Evolutionary conservation across 2,113 vertebrate genomes (phyloP).

Genomic region (Bubalus kerabau): DNA sequence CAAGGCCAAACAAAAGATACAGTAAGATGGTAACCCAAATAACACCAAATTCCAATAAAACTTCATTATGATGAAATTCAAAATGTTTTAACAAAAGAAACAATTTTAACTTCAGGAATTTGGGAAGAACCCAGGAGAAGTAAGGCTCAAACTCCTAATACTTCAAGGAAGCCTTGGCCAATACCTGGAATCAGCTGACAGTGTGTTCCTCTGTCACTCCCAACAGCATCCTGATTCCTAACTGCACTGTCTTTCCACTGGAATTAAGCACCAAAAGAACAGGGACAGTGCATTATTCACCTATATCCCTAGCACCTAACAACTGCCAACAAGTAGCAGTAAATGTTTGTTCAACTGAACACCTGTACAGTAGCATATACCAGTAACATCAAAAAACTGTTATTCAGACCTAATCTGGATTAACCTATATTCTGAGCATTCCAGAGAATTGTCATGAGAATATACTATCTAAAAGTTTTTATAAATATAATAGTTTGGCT

Average conservation of each 20-base stretch:
- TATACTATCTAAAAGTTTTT: not conserved
- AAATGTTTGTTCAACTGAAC: not conserved
- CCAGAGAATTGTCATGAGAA: not conserved
- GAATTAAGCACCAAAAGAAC: not conserved
- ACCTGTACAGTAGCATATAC: not conserved
- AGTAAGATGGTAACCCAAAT: not conserved
- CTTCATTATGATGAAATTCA: not conserved
- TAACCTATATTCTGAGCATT: not conserved
- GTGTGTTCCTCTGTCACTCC: not conserved
- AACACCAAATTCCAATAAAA: slow-evolving; percentile 12
- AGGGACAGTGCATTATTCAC: not conserved
- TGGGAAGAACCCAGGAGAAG: not conserved
- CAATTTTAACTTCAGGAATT: not conserved
- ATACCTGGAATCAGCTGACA: not conserved
- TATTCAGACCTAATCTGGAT: not conserved
- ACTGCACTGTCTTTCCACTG: not conserved
- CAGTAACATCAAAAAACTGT: not conserved
- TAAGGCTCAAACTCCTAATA: not conserved
- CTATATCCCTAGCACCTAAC: not conserved
- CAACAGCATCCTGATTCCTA: not conserved
- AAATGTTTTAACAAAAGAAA: not conserved
- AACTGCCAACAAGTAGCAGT: not conserved
- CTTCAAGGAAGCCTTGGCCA: not conserved
- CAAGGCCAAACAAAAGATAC: not conserved
- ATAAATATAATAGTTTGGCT: not conserved